Conservation (phyloP, 2,797 vertebrate genomes). For the Artibeus lituratus region DNA sequence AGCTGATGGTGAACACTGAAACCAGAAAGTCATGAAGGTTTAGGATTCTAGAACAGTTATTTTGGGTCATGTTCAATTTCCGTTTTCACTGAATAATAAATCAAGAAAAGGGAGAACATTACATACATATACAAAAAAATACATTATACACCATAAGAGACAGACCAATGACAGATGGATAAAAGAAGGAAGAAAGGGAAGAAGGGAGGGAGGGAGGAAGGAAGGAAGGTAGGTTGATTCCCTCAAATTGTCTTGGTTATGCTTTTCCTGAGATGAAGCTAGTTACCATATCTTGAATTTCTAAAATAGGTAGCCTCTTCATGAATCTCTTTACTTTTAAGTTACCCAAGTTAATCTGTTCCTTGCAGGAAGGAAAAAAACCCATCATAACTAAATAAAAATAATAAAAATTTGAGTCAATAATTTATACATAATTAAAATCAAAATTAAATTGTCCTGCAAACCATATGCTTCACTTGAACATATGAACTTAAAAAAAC, state of each 20-base stretch:
- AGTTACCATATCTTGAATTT: background rate
- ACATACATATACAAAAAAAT: background rate
- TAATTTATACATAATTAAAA: background rate
- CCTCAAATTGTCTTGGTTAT: background rate
- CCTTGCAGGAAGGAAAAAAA: background rate
- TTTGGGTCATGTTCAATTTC: background rate
- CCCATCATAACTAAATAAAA: background rate
- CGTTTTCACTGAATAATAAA: background rate
- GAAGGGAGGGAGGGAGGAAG: background rate
- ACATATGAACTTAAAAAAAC: constrained; percentile 19
- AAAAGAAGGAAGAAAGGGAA: background rate
- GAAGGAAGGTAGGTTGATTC: background rate
- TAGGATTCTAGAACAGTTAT: background rate
- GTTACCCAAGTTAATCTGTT: background rate
- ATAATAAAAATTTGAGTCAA: background rate
- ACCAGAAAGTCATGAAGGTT: background rate
- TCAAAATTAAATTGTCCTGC: background rate
- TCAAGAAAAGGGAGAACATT: background rate
- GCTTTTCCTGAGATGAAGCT: background rate
- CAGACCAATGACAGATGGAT: background rate
- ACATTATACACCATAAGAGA: background rate
- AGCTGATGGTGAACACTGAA: background rate
- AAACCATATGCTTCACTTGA: background rate
- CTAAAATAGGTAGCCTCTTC: background rate
- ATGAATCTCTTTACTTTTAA: background rate